A percentile compares a stretch with the other conserved stretches of the same genome.
Evolutionary conservation across 2,113 vertebrate species (phyloP).

Genomic region (Percopsis transmontana): DNA sequence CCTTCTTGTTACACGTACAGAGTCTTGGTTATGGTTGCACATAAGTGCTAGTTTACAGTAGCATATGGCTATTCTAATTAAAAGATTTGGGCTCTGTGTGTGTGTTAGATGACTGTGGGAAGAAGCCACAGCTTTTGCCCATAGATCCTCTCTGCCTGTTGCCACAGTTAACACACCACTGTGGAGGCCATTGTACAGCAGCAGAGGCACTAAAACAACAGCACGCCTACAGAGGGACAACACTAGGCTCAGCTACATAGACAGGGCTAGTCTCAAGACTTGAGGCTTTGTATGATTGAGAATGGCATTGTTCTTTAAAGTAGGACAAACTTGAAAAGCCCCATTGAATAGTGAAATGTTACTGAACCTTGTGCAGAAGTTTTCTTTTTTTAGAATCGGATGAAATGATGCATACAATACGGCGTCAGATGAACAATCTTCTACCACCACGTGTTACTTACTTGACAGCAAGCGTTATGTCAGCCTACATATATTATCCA

Average conservation of each 20-base stretch:
- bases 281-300: constrained; percentile 35
- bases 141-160: constrained; percentile 31
- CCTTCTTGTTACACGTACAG: constrained; percentile 20
- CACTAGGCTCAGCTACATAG: constrained; percentile 40
- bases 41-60: background rate
- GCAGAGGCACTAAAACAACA: constrained; percentile 58
- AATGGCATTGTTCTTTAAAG: constrained; percentile 52
- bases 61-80: background rate
- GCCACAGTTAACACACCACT: constrained; percentile 32
- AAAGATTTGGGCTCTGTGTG: background rate
- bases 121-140: constrained; percentile 55
- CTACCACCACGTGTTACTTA: no score
- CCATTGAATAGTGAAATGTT: constrained; percentile 20
- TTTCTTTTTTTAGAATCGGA: background rate
- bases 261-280: constrained; percentile 46
- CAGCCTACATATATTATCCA: no score
- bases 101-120: constrained; percentile 40
- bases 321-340: constrained; percentile 43
- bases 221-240: constrained; percentile 58
- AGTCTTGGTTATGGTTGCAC: background rate
- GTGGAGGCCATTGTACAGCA: constrained; percentile 59
- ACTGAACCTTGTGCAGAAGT: constrained; percentile 11
- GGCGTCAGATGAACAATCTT: background rate
- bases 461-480: no score
- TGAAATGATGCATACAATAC: background rate